Conservation (phyloP, 92 coral and sea anemone genomes). For the Epizoanthus fatuus region DNA sequence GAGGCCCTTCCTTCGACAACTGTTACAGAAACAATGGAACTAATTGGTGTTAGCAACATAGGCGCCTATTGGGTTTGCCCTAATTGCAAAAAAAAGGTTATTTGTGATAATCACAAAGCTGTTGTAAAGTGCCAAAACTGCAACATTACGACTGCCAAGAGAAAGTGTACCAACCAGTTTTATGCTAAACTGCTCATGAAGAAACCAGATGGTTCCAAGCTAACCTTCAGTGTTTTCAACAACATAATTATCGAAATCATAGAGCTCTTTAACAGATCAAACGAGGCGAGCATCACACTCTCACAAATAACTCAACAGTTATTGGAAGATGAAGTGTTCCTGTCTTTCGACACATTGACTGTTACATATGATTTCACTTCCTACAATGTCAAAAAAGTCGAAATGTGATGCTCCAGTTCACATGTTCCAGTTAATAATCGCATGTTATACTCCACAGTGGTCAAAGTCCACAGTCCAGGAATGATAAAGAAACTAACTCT, state of each 20-base stretch:
- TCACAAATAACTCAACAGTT: slow-evolving; percentile 11
- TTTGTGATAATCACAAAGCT: too few species aligned
- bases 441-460: slow-evolving; percentile 23
- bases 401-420: slow-evolving; percentile 11
- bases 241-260: not conserved
- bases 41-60: not conserved
- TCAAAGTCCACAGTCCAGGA: not conserved
- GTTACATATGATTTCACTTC: slow-evolving; percentile 47
- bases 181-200: slow-evolving; percentile 22
- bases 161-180: not conserved
- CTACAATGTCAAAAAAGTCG: slow-evolving; percentile 27
- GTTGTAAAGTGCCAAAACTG: too few species aligned
- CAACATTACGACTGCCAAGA: too few species aligned
- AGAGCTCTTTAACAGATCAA: slow-evolving; percentile 19
- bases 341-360: slow-evolving; percentile 49
- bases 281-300: slow-evolving; percentile 19
- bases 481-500: slow-evolving; percentile 23
- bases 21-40: slow-evolving; percentile 25
- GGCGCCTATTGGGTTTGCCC: too few species aligned
- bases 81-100: too few species aligned
- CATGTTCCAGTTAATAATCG: slow-evolving; percentile 22
- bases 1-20: slow-evolving; percentile 50
- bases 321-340: slow-evolving; percentile 39
- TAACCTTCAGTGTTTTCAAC: not conserved
- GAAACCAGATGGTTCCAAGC: not conserved